Evolutionary conservation across 2,113 vertebrate genomes (phyloP).

Genomic region (Crypturellus undulatus): DNA sequence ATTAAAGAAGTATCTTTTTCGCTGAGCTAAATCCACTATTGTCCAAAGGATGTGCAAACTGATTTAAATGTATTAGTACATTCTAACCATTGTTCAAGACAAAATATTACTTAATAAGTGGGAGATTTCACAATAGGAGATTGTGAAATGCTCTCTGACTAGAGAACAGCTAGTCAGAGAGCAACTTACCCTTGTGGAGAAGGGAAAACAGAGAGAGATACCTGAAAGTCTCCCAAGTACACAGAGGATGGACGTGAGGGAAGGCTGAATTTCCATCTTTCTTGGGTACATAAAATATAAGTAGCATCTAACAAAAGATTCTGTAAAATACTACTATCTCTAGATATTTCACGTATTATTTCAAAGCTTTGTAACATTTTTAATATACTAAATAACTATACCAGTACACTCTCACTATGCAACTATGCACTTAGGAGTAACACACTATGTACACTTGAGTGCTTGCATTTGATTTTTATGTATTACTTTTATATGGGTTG

Average conservation of each 20-base stretch:
- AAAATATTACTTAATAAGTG: neutral
- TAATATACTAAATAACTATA: neutral
- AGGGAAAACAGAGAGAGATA: neutral
- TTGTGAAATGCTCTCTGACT: too few relatives aligned
- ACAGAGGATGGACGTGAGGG: neutral
- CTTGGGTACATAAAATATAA: neutral
- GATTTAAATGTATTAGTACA: neutral
- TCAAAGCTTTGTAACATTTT: neutral
- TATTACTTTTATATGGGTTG: conserved; percentile 11
- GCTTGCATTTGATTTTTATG: conserved; percentile 20
- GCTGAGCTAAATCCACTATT: neutral
- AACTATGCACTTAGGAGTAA: conserved; percentile 10
- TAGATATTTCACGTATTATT: conserved; percentile 6
- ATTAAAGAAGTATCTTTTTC: neutral
- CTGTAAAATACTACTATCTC: neutral
- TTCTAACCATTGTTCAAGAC: neutral
- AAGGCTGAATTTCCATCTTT: neutral
- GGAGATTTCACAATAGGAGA: too few relatives aligned
- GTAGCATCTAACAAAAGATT: neutral
- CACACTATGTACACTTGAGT: neutral
- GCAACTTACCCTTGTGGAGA: neutral
- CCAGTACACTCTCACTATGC: neutral
- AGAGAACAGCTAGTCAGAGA: too few relatives aligned
- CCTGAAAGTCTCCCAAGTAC: neutral
- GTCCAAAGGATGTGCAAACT: neutral